phyloP scores from a whole-genome alignment of 2,888 invertebrate genomes.

The Metellina segmentata region DNA sequence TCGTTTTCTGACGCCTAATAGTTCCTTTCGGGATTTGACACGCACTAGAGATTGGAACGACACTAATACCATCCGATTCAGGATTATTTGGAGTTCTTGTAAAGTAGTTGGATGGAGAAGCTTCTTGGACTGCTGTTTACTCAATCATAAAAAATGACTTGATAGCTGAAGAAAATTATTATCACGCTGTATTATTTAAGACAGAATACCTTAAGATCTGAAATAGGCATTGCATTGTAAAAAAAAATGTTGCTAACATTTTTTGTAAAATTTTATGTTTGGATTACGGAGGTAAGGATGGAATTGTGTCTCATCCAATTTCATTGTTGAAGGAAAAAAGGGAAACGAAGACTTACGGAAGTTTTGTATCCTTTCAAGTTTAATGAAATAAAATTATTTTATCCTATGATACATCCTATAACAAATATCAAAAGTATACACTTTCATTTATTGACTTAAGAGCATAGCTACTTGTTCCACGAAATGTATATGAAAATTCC shows the following conservation, averaged over 20 bases:
- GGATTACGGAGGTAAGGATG: too few relatives aligned
- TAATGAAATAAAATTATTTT: too few relatives aligned
- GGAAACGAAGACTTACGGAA: too few relatives aligned
- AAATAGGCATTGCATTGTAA: not conserved
- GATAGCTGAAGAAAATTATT: not conserved
- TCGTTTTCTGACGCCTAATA: not conserved
- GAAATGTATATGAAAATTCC: too few relatives aligned
- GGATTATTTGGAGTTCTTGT: not conserved
- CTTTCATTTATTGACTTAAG: too few relatives aligned
- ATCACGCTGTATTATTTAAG: not conserved
- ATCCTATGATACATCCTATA: too few relatives aligned
- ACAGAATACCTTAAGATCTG: not conserved
- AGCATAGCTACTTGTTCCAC: too few relatives aligned
- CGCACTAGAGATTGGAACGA: constrained; percentile 1
- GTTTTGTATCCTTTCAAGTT: too few relatives aligned
- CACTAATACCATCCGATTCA: not conserved
- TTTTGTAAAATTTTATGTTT: too few relatives aligned
- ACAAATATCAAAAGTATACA: too few relatives aligned
- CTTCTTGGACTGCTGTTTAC: not conserved
- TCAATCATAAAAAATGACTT: not conserved
- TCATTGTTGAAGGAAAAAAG: too few relatives aligned
- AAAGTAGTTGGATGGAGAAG: not conserved
- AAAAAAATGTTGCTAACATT: not conserved
- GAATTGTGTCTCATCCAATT: too few relatives aligned
- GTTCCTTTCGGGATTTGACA: constrained; percentile 23